Evolutionary conservation across 2,888 invertebrate genomes (phyloP).

Genomic region (Ferdinandea cuprea): DNA sequence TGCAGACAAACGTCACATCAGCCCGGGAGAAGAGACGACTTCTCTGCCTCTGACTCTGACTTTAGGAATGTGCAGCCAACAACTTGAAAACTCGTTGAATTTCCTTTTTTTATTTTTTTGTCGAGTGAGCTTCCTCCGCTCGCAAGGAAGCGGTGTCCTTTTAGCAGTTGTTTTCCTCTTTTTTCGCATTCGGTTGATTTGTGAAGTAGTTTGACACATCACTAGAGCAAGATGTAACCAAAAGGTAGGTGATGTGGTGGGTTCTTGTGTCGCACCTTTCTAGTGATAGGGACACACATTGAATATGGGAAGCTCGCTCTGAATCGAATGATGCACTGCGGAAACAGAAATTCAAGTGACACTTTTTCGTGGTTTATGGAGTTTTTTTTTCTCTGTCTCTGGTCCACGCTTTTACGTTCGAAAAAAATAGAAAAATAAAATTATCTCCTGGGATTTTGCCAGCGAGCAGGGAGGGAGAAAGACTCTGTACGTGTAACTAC

Average conservation of each 20-base stretch:
- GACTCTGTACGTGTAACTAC: conserved; percentile 49
- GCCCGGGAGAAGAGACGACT: conserved; percentile 36
- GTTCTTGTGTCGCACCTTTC: conserved; percentile 11
- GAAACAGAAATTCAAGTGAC: conserved; percentile 72
- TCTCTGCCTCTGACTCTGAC: conserved; percentile 40
- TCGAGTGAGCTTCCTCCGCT: background rate
- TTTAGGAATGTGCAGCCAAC: conserved; percentile 62
- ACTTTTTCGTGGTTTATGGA: conserved; percentile 71
- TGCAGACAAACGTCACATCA: conserved; percentile 61
- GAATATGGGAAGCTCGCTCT: conserved; percentile 16
- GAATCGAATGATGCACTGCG: conserved; percentile 67
- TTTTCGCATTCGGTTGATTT: conserved; percentile 55
- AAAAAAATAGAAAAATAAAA: no score
- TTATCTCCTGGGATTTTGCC: conserved; percentile 62
- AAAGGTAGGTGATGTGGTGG: conserved; percentile 5
- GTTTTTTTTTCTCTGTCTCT: no score
- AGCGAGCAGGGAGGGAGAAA: conserved; percentile 24
- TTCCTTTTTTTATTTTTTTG: conserved; percentile 34
- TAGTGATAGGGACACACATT: background rate
- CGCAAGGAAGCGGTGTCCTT: conserved; percentile 32
- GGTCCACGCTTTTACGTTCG: conserved; percentile 35
- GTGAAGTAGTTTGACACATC: conserved; percentile 74
- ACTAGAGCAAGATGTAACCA: conserved; percentile 66
- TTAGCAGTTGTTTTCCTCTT: conserved; percentile 15
- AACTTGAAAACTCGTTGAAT: conserved; percentile 71